Conservation (phyloP, 2,113 vertebrate genomes). For the Forbesichthys agassizii region DNA sequence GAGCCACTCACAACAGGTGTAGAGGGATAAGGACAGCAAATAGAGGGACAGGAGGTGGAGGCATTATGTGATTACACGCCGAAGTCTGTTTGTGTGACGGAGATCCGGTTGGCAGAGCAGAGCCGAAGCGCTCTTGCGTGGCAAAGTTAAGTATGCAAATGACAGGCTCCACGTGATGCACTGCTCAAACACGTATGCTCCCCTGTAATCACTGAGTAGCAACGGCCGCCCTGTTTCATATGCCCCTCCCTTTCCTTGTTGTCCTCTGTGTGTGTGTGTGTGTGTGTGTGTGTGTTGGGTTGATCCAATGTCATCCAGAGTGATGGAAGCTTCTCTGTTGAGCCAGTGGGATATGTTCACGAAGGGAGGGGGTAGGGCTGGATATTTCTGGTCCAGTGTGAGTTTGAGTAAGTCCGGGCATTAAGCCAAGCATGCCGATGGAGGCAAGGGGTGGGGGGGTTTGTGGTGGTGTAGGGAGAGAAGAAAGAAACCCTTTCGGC, state of each 20-base stretch:
- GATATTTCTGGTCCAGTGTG: conserved; percentile 77
- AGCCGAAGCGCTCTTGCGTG: conserved; percentile 53
- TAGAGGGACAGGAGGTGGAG: conserved; percentile 29
- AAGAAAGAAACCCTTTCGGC: conserved; percentile 73
- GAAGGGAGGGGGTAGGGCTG: conserved; percentile 54
- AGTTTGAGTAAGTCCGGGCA: conserved; percentile 86
- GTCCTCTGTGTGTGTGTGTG: conserved; percentile 61
- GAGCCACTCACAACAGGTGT: conserved; percentile 70
- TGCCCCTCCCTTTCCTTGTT: conserved; percentile 9
- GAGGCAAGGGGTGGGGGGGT: conserved; percentile 47
- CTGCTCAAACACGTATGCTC: conserved; percentile 84
- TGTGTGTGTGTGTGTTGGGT: conserved; percentile 73
- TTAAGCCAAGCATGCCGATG: conserved; percentile 82
- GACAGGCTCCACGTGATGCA: conserved; percentile 83
- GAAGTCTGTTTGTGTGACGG: conserved; percentile 28
- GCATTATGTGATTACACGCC: not conserved
- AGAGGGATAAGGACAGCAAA: conserved; percentile 48
- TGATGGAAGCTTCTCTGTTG: conserved; percentile 85
- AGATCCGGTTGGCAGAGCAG: conserved; percentile 38
- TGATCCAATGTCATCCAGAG: conserved; percentile 84
- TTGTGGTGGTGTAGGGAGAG: conserved; percentile 36
- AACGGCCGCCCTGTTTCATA: conserved; percentile 62
- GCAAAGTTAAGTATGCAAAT: conserved; percentile 82
- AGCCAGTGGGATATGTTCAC: conserved; percentile 83
- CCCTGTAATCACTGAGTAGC: conserved; percentile 86